Evolutionary conservation across 2,113 vertebrate species (phyloP), one percentile per base, ranked within the genome.

Genomic region (Tragelaphus strepsiceros): DNA sequence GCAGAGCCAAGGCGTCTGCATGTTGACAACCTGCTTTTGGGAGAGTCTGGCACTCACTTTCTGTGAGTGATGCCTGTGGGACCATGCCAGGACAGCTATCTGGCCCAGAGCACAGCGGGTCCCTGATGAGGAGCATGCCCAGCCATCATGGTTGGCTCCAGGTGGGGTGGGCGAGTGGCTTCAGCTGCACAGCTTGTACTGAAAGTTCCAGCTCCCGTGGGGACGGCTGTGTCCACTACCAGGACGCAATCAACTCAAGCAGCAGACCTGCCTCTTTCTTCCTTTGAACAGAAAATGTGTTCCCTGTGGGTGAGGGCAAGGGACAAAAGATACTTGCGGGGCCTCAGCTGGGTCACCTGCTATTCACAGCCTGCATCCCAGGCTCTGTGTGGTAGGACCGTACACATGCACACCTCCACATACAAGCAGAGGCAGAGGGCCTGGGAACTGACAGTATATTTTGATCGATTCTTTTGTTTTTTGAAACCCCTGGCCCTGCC

Each of bases 241-340:
- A 53, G 19, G 5, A 46, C 61, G n/a, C 2, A 43, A 5, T 32
- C 77, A 2, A 3, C 2, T 39, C 32, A 49, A 26, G 43, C 13
- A 54, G 16, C 35, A 94, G 80, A 32, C n/a, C 43, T 26, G 0
- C 19, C 46, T 32, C 61, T 39, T 16, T 39, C 28, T 39, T 54
- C 32, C 24, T 32, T 83, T 46, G 93, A 91, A 81, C 43, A 26
- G 51, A 46, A 80, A 90, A 39, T 56, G 43, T 3, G 1, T 1
- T 39, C 89, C 74, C 53, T n/a, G 28, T 51, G 61, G 30, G 46
- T 1, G 14, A 88, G 30, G 6, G 4, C 43, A 22, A 21, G 35
- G 22, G 22, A 39, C 12, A 14, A 12, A 32, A 39, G 6, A 12
- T 9, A 11, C 9, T 0, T 81, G 22, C 0, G 0, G 32, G 32